Evolutionary conservation across 2,888 invertebrate genomes (phyloP).

Genomic region (Cancer borealis): DNA sequence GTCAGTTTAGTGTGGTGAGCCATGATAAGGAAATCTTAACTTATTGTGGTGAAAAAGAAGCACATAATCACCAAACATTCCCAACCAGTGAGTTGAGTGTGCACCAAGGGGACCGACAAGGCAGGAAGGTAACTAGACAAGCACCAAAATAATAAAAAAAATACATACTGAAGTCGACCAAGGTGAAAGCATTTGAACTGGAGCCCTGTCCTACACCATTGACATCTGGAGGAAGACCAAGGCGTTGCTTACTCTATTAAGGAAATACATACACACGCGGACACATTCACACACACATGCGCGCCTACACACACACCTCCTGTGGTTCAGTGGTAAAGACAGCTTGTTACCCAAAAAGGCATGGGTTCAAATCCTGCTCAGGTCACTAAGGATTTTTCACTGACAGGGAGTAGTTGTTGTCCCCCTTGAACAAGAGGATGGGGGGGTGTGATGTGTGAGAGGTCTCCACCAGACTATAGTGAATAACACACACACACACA

Average conservation of each 20-base stretch:
- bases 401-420: too few relatives aligned
- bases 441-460: too few relatives aligned
- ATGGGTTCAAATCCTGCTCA: too few relatives aligned
- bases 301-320: neutral
- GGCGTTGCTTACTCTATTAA: neutral
- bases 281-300: slow-evolving; percentile 26
- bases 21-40: neutral
- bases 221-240: slow-evolving; percentile 63
- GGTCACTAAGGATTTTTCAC: too few relatives aligned
- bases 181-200: slow-evolving; percentile 63
- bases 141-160: slow-evolving; percentile 31
- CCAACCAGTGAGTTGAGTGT: neutral
- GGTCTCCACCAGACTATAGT: too few relatives aligned
- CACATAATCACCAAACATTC: neutral
- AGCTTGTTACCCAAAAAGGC: too few relatives aligned
- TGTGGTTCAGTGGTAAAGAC: too few relatives aligned
- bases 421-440: too few relatives aligned
- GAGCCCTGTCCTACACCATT: slow-evolving; percentile 60
- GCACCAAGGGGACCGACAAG: neutral
- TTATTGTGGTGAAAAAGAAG: neutral
- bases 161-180: slow-evolving; percentile 70
- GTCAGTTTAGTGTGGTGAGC: neutral
- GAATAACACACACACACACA: slow-evolving; percentile 6
- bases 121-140: neutral
- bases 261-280: neutral